phyloP scores from a whole-genome alignment of 2,797 vertebrate genomes.

The Brotula barbata region DNA sequence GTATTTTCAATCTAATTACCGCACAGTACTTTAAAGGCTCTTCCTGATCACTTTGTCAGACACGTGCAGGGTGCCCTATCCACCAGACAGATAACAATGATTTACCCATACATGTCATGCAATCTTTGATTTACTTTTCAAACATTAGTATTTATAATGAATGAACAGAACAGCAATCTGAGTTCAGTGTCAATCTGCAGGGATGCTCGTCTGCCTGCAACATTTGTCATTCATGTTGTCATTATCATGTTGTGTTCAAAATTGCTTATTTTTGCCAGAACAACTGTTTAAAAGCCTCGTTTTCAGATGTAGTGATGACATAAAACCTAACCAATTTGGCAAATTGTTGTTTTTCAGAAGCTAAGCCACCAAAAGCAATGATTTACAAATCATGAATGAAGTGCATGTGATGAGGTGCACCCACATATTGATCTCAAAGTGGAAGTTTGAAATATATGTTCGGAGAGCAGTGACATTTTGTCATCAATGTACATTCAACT shows the following conservation, averaged over 20 bases:
- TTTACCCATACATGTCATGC: conserved; percentile 42
- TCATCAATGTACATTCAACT: too few species aligned
- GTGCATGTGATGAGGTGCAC: too few species aligned
- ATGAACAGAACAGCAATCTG: conserved; percentile 31
- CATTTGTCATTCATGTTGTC: conserved; percentile 28
- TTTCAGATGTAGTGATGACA: conserved; percentile 38
- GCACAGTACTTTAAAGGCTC: conserved; percentile 55
- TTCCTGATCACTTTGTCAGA: conserved; percentile 62
- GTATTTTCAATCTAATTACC: conserved; percentile 74
- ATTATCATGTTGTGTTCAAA: conserved; percentile 9
- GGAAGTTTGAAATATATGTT: too few species aligned
- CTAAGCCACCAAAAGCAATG: too few species aligned
- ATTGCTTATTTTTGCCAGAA: not conserved
- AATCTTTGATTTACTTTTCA: conserved; percentile 40
- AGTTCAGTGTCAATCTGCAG: conserved; percentile 17
- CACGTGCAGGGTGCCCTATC: conserved; percentile 37
- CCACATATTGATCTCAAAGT: too few species aligned
- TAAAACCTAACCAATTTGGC: too few species aligned
- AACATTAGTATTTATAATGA: conserved; percentile 40
- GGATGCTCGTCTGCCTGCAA: conserved; percentile 8
- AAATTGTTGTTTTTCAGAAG: too few species aligned
- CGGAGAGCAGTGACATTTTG: too few species aligned
- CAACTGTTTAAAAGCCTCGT: not conserved
- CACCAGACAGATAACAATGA: conserved; percentile 39
- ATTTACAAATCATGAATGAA: too few species aligned